Conservation (phyloP, 2,797 vertebrate species). For the Neostethus bicornis region DNA sequence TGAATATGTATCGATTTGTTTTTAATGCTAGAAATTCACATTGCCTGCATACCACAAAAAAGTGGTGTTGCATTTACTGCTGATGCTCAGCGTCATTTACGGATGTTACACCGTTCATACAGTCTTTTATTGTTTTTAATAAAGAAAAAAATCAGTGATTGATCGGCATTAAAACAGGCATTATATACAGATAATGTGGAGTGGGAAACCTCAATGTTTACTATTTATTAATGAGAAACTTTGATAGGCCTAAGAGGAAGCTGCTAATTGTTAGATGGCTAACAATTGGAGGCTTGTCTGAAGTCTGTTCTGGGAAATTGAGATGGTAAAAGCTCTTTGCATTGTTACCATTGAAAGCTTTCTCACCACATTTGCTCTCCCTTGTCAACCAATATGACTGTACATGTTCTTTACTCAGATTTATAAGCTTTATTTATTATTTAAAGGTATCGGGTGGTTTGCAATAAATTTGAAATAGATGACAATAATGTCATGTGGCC, state of each 20-base stretch:
- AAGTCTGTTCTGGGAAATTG: slow-evolving; percentile 61
- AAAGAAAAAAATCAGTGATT: not conserved
- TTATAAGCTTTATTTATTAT: not conserved
- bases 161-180: slow-evolving; percentile 16
- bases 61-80: slow-evolving; percentile 16
- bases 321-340: slow-evolving; percentile 67
- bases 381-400: slow-evolving; percentile 7
- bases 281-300: slow-evolving; percentile 44
- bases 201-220: slow-evolving; percentile 34
- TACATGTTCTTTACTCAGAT: slow-evolving; percentile 9
- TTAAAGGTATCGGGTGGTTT: not conserved
- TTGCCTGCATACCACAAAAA: slow-evolving; percentile 37
- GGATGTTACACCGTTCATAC: not conserved
- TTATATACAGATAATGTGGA: slow-evolving; percentile 23
- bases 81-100: not conserved
- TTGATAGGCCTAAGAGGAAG: slow-evolving; percentile 36
- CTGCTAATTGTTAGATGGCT: slow-evolving; percentile 67
- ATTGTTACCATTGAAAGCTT: slow-evolving; percentile 50
- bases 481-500: not conserved
- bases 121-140: not conserved
- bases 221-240: slow-evolving; percentile 56
- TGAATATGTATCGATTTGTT: slow-evolving; percentile 62
- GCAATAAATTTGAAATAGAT: not conserved
- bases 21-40: slow-evolving; percentile 42
- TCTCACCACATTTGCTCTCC: slow-evolving; percentile 33